These are phyloP conservation scores for Pteronotus mesoamericanus DNA, from an alignment of 2,797 vertebrate genomes.

Conservation along the genomic window DNA sequence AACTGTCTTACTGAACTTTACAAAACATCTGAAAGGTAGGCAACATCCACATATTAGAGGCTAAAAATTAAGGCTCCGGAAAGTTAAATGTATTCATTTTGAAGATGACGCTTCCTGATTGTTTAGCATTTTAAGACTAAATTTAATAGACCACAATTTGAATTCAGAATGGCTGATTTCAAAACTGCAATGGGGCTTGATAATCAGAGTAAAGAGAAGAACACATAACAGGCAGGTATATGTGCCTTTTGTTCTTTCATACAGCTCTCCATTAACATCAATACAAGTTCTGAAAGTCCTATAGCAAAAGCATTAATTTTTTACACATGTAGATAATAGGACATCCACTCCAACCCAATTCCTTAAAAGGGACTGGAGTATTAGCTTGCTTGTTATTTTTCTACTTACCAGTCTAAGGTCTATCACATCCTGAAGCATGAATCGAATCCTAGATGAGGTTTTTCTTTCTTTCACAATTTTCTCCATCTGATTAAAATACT, in stretches of 20 bases:
- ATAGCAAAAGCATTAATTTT: neutral
- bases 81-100: neutral
- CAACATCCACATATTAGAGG: neutral
- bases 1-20: neutral
- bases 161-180: neutral
- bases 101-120: neutral
- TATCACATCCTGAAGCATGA: conserved; percentile 97
- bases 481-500: conserved; percentile 99
- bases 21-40: neutral
- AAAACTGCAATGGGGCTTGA: neutral
- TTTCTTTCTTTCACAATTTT: conserved; percentile 99
- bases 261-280: neutral
- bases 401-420: conserved; percentile 94
- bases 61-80: neutral
- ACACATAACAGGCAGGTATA: neutral
- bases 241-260: neutral
- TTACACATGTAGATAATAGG: neutral
- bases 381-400: neutral
- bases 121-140: neutral
- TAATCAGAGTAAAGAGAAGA: neutral
- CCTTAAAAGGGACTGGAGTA: neutral
- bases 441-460: conserved; percentile 97
- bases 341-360: neutral
- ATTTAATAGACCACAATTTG: neutral
- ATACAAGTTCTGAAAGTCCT: neutral